Conservation (phyloP, 1,140 invertebrate genomes). For the Orchesella cincta region DNA sequence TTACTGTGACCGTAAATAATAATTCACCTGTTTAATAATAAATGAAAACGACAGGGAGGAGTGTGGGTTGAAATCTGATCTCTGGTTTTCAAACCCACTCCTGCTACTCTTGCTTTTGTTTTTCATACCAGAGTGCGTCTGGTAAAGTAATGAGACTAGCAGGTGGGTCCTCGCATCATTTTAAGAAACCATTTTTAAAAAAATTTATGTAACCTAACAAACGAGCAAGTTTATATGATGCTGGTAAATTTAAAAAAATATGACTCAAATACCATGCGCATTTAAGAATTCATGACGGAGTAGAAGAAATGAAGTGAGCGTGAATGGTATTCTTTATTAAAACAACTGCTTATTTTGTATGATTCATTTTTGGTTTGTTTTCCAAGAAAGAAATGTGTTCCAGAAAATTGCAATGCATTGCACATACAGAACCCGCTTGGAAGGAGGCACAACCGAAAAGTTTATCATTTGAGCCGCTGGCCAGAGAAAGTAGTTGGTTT, state of each 20-base stretch:
- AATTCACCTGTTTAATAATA: conserved; percentile 19
- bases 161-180: conserved; percentile 12
- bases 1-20: conserved; percentile 11
- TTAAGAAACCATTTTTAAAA: neutral
- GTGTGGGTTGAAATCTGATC: neutral
- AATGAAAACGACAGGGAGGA: conserved; percentile 12
- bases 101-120: neutral
- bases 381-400: too few species aligned
- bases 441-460: too few species aligned
- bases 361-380: neutral
- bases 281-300: too few species aligned
- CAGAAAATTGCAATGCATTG: too few species aligned
- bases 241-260: neutral
- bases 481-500: too few species aligned
- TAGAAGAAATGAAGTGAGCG: too few species aligned
- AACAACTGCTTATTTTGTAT: neutral
- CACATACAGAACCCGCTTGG: too few species aligned
- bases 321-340: neutral
- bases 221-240: neutral
- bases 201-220: neutral
- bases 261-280: too few species aligned
- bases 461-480: too few species aligned
- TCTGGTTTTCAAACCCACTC: neutral
- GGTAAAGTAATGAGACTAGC: neutral
- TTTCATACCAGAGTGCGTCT: neutral